These are phyloP conservation scores for Charaxes varanes DNA, from an alignment of 1,140 invertebrate genomes.

Conservation along the genomic window DNA sequence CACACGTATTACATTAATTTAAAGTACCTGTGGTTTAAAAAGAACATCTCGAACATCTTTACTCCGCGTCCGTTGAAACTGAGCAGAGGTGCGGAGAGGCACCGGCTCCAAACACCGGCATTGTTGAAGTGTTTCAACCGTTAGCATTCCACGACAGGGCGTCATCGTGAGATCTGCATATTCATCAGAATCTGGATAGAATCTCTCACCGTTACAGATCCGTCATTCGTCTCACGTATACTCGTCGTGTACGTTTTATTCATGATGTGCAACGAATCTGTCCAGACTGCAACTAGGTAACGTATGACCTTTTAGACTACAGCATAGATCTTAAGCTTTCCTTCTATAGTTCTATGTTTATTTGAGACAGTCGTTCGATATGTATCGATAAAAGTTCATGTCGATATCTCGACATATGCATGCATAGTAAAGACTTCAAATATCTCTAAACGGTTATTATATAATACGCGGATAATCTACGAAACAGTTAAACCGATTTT, in stretches of 20 bases:
- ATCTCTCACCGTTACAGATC: slow-evolving; percentile 49
- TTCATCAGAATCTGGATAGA: slow-evolving; percentile 59
- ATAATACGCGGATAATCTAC: no score
- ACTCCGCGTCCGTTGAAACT: slow-evolving; percentile 6
- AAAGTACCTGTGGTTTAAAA: not conserved
- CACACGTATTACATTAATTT: no score
- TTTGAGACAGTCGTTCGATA: no score
- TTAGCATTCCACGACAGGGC: slow-evolving; percentile 57
- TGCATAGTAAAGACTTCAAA: no score
- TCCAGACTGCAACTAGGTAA: slow-evolving; percentile 16
- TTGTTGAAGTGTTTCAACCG: slow-evolving; percentile 60
- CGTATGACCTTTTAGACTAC: slow-evolving; percentile 15
- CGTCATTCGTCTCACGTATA: slow-evolving; percentile 43
- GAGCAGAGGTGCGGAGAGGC: slow-evolving; percentile 27
- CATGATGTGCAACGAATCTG: slow-evolving; percentile 32
- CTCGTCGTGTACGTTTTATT: slow-evolving; percentile 42
- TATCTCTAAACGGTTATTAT: no score
- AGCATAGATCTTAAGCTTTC: not conserved
- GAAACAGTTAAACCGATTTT: no score
- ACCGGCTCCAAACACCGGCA: slow-evolving; percentile 13
- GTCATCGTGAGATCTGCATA: slow-evolving; percentile 58
- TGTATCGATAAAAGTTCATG: no score
- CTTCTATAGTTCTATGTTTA: not conserved
- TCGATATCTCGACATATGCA: no score
- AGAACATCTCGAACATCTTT: not conserved